A percentile compares a stretch with the other conserved stretches of the same genome.
phyloP scores from a whole-genome alignment of 2,888 invertebrate genomes.

The Gryllus longicercus region DNA sequence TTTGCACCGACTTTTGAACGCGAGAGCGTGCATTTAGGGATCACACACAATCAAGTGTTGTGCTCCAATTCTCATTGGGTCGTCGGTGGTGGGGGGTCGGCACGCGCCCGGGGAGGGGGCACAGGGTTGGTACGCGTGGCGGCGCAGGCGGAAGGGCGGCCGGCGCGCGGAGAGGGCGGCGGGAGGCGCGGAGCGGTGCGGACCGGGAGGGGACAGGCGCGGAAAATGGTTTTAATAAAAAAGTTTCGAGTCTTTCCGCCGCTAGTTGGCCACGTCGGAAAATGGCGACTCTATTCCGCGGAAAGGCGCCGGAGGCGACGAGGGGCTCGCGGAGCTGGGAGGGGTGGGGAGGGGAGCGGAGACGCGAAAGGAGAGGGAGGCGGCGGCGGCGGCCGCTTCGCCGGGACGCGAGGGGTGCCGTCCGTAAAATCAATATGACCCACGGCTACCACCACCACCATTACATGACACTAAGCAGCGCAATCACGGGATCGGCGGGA shows the following conservation, averaged over 20 bases:
- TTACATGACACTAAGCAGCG: not conserved
- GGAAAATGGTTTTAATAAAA: too few relatives aligned
- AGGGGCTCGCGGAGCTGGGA: not conserved
- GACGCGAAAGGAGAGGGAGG: too few relatives aligned
- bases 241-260: too few relatives aligned
- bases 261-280: too few relatives aligned
- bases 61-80: slow-evolving; percentile 10
- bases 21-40: not conserved
- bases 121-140: slow-evolving; percentile 1
- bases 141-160: not conserved
- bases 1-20: not conserved
- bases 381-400: too few relatives aligned
- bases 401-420: not conserved
- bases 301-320: not conserved
- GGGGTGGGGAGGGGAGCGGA: not conserved
- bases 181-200: not conserved
- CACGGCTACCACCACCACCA: not conserved
- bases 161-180: not conserved
- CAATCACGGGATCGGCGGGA: not conserved
- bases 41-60: slow-evolving; percentile 2
- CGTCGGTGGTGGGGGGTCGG: not conserved
- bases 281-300: not conserved
- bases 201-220: too few relatives aligned
- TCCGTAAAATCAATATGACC: slow-evolving; percentile 6
- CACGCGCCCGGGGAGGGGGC: not conserved